Evolutionary conservation across 2,113 vertebrate species (phyloP).

Genomic region (Pterophyllum scalare): DNA sequence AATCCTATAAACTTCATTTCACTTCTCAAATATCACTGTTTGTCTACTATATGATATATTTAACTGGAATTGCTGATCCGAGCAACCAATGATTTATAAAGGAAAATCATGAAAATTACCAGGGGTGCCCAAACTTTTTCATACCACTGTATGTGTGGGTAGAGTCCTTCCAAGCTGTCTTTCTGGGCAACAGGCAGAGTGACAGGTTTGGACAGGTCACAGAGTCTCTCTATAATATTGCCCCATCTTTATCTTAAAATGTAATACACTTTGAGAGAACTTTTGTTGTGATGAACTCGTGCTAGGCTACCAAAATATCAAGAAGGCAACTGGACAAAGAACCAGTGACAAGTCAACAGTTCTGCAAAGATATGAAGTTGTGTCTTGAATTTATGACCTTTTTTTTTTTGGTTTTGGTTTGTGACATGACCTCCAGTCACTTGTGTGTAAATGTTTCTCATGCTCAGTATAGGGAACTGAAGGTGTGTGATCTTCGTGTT

Average conservation of each 20-base stretch:
- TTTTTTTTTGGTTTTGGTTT: neutral
- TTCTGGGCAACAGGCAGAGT: no score
- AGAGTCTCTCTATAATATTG: neutral
- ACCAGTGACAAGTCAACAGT: neutral
- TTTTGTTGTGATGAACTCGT: neutral
- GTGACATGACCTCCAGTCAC: neutral
- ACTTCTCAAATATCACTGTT: no score
- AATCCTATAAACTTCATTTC: no score
- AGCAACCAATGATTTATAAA: no score
- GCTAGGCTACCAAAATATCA: neutral
- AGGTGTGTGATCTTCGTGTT: neutral
- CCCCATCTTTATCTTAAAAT: neutral
- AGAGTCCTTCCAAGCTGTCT: no score
- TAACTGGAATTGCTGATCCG: no score
- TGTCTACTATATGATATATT: no score
- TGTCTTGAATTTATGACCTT: neutral
- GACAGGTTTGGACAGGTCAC: no score
- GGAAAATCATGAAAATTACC: no score
- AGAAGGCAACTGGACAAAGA: neutral
- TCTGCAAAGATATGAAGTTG: neutral
- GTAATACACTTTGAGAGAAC: neutral
- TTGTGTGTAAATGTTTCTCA: neutral
- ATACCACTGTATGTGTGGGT: neutral
- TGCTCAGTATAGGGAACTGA: neutral
- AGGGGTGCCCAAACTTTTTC: neutral